Conservation (phyloP, 2,113 vertebrate species). For the Alligator sinensis region DNA sequence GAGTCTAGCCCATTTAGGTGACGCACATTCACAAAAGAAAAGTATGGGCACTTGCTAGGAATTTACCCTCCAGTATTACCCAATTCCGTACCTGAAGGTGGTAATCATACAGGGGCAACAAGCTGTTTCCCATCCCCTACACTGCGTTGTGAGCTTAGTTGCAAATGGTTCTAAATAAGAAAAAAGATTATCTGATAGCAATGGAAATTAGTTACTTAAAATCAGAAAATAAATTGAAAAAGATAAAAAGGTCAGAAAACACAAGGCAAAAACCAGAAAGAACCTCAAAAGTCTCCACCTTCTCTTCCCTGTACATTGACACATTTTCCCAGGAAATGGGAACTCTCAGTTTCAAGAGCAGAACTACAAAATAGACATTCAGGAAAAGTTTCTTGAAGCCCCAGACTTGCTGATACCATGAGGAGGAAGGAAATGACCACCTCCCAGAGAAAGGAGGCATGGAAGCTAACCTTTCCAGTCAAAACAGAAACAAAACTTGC, state of each 20-base stretch:
- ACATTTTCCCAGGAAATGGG: background rate
- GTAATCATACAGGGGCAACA: background rate
- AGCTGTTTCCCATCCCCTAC: background rate
- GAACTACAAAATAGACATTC: background rate
- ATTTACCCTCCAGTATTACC: background rate
- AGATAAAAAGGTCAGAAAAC: background rate
- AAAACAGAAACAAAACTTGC: background rate
- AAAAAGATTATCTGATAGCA: background rate
- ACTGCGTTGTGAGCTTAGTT: background rate
- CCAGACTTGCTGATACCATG: background rate
- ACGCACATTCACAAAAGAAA: background rate
- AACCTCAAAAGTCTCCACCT: no score
- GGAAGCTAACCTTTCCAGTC: background rate
- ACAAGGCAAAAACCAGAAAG: no score
- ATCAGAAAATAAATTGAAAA: background rate
- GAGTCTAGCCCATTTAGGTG: background rate
- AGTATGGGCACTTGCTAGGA: background rate
- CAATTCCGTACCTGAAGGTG: background rate
- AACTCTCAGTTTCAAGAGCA: background rate
- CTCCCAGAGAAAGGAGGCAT: background rate
- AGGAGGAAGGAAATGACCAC: background rate
- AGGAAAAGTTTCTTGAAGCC: background rate
- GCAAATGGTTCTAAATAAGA: background rate
- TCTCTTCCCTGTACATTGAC: no score
- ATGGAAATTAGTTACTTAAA: background rate